These are phyloP conservation scores for Falco rusticolus DNA, from an alignment of 2,797 vertebrate species.

Conservation along the genomic window DNA sequence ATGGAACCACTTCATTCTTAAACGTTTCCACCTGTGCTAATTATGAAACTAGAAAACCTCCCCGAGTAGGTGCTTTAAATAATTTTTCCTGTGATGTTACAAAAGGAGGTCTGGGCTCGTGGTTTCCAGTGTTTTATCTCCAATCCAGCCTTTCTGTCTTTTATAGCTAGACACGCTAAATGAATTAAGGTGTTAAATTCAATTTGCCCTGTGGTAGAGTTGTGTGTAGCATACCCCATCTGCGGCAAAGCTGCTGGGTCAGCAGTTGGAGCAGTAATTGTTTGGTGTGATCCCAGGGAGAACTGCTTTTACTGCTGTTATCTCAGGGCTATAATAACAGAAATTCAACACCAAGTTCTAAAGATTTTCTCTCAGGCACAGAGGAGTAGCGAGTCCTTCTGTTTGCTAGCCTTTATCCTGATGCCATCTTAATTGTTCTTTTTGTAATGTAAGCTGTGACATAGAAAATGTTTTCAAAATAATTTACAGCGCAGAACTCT, in stretches of 20 bases:
- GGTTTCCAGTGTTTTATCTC: background rate
- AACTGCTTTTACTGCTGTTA: background rate
- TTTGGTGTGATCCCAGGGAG: fast-evolving
- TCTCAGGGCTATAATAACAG: background rate
- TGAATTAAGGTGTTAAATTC: background rate
- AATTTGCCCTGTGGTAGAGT: too few species aligned
- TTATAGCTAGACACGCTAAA: fast-evolving
- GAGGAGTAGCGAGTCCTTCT: background rate
- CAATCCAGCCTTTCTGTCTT: background rate
- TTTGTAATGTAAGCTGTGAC: background rate
- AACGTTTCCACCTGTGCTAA: fast-evolving
- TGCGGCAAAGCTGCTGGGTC: background rate
- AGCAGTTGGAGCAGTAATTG: background rate
- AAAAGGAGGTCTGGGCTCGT: background rate
- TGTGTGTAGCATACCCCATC: too few species aligned
- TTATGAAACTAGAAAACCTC: background rate
- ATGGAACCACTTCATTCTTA: background rate
- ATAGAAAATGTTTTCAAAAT: background rate
- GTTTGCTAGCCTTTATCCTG: background rate
- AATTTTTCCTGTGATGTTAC: too few species aligned
- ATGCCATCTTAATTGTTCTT: background rate
- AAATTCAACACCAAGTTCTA: background rate
- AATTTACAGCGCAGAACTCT: background rate
- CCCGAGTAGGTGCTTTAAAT: fast-evolving
- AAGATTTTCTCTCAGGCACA: background rate